These are phyloP conservation scores for Pseudeuparius sepicola DNA, from an alignment of 2,888 invertebrate species.

Conservation along the genomic window DNA sequence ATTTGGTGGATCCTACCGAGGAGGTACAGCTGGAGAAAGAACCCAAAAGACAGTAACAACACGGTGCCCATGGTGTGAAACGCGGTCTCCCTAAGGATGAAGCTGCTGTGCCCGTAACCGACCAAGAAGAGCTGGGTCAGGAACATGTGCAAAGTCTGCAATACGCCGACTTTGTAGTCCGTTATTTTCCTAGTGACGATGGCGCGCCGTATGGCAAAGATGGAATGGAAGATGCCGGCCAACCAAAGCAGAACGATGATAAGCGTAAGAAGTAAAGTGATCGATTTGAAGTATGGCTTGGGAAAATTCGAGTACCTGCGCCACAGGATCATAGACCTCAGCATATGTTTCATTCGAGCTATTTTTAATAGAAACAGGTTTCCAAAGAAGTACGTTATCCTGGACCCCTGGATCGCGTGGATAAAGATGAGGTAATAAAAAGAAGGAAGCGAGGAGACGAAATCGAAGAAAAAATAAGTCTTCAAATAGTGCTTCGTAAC, in stretches of 20 bases:
- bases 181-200: background rate
- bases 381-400: background rate
- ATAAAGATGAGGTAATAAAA: no score
- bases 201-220: background rate
- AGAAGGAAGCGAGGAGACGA: no score
- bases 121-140: constrained; percentile 5
- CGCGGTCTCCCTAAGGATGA: no score
- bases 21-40: constrained; percentile 9
- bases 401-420: no score
- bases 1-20: constrained; percentile 27
- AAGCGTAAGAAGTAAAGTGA: constrained; percentile 6
- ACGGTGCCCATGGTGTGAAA: constrained; percentile 11
- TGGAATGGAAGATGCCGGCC: constrained; percentile 3
- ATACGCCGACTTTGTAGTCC: background rate
- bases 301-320: constrained; percentile 10
- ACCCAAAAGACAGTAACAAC: constrained; percentile 14
- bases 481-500: constrained; percentile 17
- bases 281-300: constrained; percentile 6
- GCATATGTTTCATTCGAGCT: constrained; percentile 9
- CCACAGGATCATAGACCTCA: constrained; percentile 8
- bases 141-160: background rate
- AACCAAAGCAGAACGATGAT: constrained; percentile 6
- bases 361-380: constrained; percentile 5
- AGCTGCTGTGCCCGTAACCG: background rate
- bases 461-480: constrained; percentile 12